A percentile compares a stretch with the other conserved stretches of the same genome.
Evolutionary conservation across 2,888 invertebrate genomes (phyloP).

Genomic region (Himalopsyche kuldschensis): DNA sequence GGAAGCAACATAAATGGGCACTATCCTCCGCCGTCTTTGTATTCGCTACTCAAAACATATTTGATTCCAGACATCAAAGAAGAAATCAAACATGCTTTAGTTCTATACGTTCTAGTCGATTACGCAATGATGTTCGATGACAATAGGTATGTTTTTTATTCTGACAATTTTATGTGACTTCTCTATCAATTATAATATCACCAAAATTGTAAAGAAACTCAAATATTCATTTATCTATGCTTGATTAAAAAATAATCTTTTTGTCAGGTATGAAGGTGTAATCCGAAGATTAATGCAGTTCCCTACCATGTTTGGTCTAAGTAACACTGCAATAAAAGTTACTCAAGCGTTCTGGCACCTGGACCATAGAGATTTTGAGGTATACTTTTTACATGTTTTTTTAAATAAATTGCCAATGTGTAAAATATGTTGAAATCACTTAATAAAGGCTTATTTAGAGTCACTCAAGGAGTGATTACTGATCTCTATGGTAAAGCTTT

Average conservation of each 20-base stretch:
- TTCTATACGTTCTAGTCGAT: constrained; percentile 82
- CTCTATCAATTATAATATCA: no score
- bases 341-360: constrained; percentile 88
- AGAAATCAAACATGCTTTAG: constrained; percentile 74
- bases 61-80: constrained; percentile 68
- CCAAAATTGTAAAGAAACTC: no score
- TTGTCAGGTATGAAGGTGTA: constrained; percentile 59
- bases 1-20: constrained; percentile 60
- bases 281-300: constrained; percentile 76
- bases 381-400: constrained; percentile 48
- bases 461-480: no score
- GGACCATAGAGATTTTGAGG: constrained; percentile 82
- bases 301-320: constrained; percentile 76
- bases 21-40: constrained; percentile 84
- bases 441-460: no score
- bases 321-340: constrained; percentile 73
- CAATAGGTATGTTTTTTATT: constrained; percentile 53
- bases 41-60: constrained; percentile 75
- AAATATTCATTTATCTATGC: not conserved
- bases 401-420: no score
- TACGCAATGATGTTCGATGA: constrained; percentile 72
- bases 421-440: no score
- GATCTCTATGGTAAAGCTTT: no score
- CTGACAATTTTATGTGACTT: no score
- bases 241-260: not conserved